Evolutionary conservation across 2,888 invertebrate species (phyloP), one percentile per base, ranked within the genome.

Genomic region (Euzetes globulus): DNA sequence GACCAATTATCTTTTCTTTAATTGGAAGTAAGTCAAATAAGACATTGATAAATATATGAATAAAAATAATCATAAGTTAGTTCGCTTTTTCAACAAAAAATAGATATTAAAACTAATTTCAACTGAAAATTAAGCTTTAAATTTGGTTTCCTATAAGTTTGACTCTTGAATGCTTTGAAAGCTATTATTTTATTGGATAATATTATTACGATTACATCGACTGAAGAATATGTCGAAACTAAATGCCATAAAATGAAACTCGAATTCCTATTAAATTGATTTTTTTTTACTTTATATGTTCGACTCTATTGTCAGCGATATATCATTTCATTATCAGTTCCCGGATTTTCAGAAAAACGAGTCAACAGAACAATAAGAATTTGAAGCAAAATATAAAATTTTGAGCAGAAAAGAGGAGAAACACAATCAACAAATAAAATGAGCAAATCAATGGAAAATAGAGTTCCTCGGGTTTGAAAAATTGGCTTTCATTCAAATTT

Each of bases 281-380:
- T 50, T 60, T 60, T 11, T 41, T 41, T 41, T 27, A 27, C 27
- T 60, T 60, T 60, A 60, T 60, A 13, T 60, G 25, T 58, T 60
- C n/a, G 29, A 60, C 60, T 50, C 50, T 60, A 60, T 60, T 60
- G 60, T 27, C 2, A 60, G 19, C 60, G 19, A 60, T 60, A 60
- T 25, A 60, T 60, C 60, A 60, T 60, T 60, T 60, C 60, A 60
- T 60, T 60, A 60, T 60, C 60, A 60, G 25, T 60, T 60, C 25
- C 27, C 3, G 27, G 60, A 60, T 27, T 60, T 27, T 27, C 5
- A 27, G 27, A 27, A 25, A 27, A 17, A 60, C n/a, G 27, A 60
- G 29, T 41, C 41, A 41, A 60, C 25, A 60, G 60, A 25, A 60
- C 50, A 19, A n/a, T 19, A 50, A 50, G 19, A 50, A 9, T 1